These are phyloP conservation scores for Thelaira solivaga DNA, from an alignment of 2,888 invertebrate species.

Conservation along the genomic window DNA sequence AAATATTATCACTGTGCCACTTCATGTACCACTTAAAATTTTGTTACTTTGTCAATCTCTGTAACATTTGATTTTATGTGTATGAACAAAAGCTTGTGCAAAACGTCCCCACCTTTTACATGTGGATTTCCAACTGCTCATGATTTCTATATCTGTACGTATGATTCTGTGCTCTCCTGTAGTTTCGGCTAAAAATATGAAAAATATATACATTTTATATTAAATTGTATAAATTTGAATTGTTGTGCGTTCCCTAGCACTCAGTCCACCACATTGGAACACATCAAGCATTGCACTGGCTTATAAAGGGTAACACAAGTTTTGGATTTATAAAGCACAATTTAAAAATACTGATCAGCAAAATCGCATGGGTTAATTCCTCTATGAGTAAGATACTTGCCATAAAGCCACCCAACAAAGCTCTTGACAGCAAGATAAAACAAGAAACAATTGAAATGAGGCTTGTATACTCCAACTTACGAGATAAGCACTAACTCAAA, in stretches of 20 bases:
- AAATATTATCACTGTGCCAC: conserved; percentile 2
- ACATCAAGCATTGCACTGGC: too few species aligned
- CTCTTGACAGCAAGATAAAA: too few species aligned
- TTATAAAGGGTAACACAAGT: too few species aligned
- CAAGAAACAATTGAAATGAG: too few species aligned
- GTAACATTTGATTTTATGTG: conserved; percentile 32
- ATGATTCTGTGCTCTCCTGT: too few species aligned
- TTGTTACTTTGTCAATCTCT: conserved; percentile 33
- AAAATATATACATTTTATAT: conserved; percentile 37
- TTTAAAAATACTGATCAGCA: too few species aligned
- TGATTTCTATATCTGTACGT: conserved; percentile 4
- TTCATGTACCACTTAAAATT: neutral
- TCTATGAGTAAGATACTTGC: too few species aligned
- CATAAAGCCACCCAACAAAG: too few species aligned
- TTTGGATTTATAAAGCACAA: too few species aligned
- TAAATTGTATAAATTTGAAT: conserved; percentile 52
- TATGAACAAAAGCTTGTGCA: neutral
- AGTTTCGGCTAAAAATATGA: conserved; percentile 1
- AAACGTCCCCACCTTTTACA: conserved; percentile 9
- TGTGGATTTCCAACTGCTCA: neutral
- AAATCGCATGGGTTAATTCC: too few species aligned
- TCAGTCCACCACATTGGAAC: conserved; percentile 1
- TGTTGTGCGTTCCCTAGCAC: neutral
- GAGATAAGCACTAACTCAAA: too few species aligned
- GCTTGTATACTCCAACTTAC: too few species aligned